Conservation (phyloP, 2,888 invertebrate genomes). For the Dolomedes plantarius region DNA sequence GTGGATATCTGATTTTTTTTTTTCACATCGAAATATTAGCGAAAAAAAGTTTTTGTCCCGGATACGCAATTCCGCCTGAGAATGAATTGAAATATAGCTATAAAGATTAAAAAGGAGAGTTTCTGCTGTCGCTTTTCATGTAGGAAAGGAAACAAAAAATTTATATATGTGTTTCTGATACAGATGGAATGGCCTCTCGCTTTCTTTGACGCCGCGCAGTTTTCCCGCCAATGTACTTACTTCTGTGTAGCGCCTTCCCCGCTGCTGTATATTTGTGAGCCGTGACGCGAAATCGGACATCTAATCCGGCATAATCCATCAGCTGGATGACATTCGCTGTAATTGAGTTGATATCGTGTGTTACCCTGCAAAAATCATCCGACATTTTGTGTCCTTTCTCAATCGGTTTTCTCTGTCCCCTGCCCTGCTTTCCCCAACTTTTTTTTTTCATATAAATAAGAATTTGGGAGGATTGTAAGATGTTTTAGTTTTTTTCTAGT, state of each 20-base stretch:
- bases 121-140: not conserved
- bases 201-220: not conserved
- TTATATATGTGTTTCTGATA: conserved; percentile 7
- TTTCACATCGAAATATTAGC: too few species aligned
- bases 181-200: not conserved
- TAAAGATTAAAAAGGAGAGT: not conserved
- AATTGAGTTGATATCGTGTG: conserved; percentile 42
- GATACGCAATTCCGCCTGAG: too few species aligned
- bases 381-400: not conserved
- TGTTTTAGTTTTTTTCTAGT: too few species aligned
- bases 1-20: too few species aligned
- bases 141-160: not conserved
- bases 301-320: conserved; percentile 35
- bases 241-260: not conserved
- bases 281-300: conserved; percentile 54
- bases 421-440: not conserved
- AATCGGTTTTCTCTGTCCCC: not conserved
- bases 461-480: too few species aligned
- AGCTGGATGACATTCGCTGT: conserved; percentile 28
- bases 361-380: conserved; percentile 9
- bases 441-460: not conserved
- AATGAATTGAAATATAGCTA: not conserved
- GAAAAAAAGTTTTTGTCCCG: too few species aligned
- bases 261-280: conserved; percentile 54
- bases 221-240: not conserved